Base-by-base conservation (phyloP, 2,113 vertebrate genomes). In the Solea senegalensis region DNA sequence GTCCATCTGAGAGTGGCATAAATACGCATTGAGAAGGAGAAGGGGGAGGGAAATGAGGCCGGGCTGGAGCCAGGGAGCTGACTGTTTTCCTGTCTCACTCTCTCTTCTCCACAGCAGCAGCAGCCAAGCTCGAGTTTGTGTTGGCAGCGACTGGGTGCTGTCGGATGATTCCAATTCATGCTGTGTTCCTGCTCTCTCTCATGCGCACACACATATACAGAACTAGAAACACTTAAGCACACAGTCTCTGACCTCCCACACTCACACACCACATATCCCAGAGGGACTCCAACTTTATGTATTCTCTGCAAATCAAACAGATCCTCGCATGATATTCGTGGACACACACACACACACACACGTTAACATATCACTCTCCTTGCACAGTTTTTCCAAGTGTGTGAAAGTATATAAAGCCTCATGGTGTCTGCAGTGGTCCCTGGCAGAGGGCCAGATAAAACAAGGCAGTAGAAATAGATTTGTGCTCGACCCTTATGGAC, bases 101-200 rank as follows among this genome's bases (percentile, higher is more conserved):
- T 67, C 68, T 65, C 70, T 85, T 80, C 81, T 85, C 78, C 45
- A 49, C 87, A 77, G 72, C 72, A 76, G 72, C 34, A 34, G 34
- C 34, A 34, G 91, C 90, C 90, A 91, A 87, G 74, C 74, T 85
- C 72, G 78, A 88, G 88, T 92, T 93, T 89, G 86, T 88, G 85
- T 86, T 92, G 91, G 91, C 90, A 87, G 66, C 27, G 16, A 41
- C 61, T 21, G 64, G 69, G 60, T 43, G 50, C 68, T 63, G 73
- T 74, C 16, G 45, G 84, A 64, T 64, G 66, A 86, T 74, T 86
- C 86, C 87, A 85, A 80, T 65, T 82, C 80, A 70, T 39, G 68
- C 82, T 72, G 72, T 67, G 81, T 62, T 83, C 60, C 44, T 52
- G 66, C 82, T 78, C 69, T 28, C 65, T 39, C 66, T 34, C 65